A percentile compares a stretch with the other conserved stretches of the same genome.
phyloP scores from a whole-genome alignment of 1,140 invertebrate genomes.

The Pollicipes pollicipes region DNA sequence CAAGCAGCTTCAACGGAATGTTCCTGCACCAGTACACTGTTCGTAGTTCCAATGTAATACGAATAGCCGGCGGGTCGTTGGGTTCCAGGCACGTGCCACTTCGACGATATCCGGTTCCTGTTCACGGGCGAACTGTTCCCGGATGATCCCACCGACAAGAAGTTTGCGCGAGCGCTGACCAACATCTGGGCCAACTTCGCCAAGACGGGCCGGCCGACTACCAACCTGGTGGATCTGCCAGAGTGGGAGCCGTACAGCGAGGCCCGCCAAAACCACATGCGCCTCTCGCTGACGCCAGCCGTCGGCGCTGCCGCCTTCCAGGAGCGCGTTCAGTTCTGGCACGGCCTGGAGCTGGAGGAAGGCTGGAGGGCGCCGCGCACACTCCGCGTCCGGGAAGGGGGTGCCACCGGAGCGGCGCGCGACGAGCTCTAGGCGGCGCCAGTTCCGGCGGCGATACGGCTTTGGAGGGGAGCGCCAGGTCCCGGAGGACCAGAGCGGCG shows the following conservation, averaged over 20 bases:
- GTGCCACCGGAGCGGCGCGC: too few species aligned
- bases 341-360: background rate
- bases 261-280: background rate
- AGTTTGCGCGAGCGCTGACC: background rate
- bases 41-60: too few species aligned
- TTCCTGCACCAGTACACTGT: too few species aligned
- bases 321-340: background rate
- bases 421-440: background rate
- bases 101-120: background rate
- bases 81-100: background rate
- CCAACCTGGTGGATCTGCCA: background rate
- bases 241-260: background rate
- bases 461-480: too few species aligned
- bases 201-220: background rate
- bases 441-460: too few species aligned
- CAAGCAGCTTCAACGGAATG: too few species aligned
- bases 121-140: background rate
- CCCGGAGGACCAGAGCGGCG: too few species aligned
- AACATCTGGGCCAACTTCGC: slow-evolving; percentile 3
- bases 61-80: too few species aligned
- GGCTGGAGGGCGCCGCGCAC: background rate
- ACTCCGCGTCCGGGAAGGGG: too few species aligned
- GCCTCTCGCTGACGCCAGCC: background rate
- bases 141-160: background rate
- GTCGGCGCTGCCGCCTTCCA: background rate